Percentiles rank a stretch among this genome's conserved stretches.
Conservation (phyloP, 2,888 invertebrate genomes). For the Xestia xanthographa region DNA sequence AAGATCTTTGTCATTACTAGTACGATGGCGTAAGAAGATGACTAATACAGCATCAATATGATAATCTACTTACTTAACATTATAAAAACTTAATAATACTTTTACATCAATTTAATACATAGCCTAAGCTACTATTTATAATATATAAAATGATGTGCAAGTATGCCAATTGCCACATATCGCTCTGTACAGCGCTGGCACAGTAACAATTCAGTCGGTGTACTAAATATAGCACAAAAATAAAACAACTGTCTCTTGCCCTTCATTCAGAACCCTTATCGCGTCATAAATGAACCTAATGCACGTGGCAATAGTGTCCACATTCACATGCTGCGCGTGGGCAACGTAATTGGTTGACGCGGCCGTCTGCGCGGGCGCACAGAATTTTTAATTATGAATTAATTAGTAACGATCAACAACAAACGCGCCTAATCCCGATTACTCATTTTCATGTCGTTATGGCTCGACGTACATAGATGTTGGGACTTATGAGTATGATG, state of each 20-base stretch:
- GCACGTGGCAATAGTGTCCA: constrained; percentile 76
- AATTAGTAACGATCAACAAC: constrained; percentile 89
- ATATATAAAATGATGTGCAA: constrained; percentile 69
- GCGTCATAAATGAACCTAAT: constrained; percentile 79
- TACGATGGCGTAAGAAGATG: constrained; percentile 54
- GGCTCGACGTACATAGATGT: constrained; percentile 53
- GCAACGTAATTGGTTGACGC: constrained; percentile 86
- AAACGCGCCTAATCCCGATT: constrained; percentile 85
- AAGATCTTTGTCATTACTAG: constrained; percentile 59
- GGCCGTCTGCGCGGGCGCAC: constrained; percentile 87
- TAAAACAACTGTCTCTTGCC: constrained; percentile 90
- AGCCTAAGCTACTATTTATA: too few species aligned
- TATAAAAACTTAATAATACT: constrained; percentile 2
- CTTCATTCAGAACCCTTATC: constrained; percentile 85
- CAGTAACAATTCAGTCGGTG: constrained; percentile 89
- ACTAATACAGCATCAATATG: constrained; percentile 46
- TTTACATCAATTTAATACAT: constrained; percentile 13
- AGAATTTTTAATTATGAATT: constrained; percentile 91
- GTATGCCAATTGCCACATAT: constrained; percentile 82
- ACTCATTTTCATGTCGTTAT: constrained; percentile 73
- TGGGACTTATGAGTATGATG: constrained; percentile 13
- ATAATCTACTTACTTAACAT: constrained; percentile 8
- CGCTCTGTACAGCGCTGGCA: constrained; percentile 84
- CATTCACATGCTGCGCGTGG: constrained; percentile 76
- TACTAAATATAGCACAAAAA: constrained; percentile 90